Evolutionary conservation across 2,888 invertebrate species (phyloP).

Genomic region (Eristalis arbustorum): DNA sequence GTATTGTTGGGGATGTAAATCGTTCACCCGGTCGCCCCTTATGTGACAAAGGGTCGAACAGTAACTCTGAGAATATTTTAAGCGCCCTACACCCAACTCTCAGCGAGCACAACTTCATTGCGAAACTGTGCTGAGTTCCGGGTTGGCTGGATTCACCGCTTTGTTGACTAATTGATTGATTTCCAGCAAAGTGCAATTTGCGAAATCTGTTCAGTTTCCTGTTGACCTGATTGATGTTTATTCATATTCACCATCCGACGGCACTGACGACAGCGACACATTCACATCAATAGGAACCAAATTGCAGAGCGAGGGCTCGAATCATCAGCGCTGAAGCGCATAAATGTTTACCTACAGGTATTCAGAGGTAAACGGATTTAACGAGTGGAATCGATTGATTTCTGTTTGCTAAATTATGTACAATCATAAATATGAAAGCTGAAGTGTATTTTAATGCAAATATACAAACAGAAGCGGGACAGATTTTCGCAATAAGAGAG

Average conservation of each 20-base stretch:
- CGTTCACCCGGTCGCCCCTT: conserved; percentile 25
- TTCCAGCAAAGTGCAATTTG: conserved; percentile 68
- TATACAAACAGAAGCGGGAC: conserved; percentile 38
- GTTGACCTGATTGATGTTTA: conserved; percentile 71
- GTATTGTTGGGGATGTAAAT: conserved; percentile 55
- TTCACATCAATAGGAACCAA: conserved; percentile 28
- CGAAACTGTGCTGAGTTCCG: conserved; percentile 38
- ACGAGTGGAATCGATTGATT: conserved; percentile 71
- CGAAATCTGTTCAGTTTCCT: conserved; percentile 69
- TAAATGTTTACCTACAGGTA: conserved; percentile 66
- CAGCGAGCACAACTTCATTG: conserved; percentile 1
- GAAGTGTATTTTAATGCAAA: conserved; percentile 47
- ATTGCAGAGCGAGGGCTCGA: conserved; percentile 46
- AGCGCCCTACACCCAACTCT: conserved; percentile 9
- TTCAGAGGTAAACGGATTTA: conserved; percentile 67
- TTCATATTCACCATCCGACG: conserved; percentile 63
- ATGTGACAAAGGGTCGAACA: conserved; percentile 30
- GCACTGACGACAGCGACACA: conserved; percentile 37
- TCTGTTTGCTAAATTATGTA: conserved; percentile 69
- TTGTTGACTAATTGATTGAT: conserved; percentile 69
- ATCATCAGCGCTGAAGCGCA: conserved; percentile 52
- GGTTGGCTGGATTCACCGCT: conserved; percentile 44
- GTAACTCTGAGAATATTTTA: conserved; percentile 23
- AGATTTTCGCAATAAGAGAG: conserved; percentile 17
- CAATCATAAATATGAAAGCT: conserved; percentile 58